These are phyloP conservation scores for Gephyroberyx darwinii DNA, from an alignment of 2,797 vertebrate species.

Conservation along the genomic window DNA sequence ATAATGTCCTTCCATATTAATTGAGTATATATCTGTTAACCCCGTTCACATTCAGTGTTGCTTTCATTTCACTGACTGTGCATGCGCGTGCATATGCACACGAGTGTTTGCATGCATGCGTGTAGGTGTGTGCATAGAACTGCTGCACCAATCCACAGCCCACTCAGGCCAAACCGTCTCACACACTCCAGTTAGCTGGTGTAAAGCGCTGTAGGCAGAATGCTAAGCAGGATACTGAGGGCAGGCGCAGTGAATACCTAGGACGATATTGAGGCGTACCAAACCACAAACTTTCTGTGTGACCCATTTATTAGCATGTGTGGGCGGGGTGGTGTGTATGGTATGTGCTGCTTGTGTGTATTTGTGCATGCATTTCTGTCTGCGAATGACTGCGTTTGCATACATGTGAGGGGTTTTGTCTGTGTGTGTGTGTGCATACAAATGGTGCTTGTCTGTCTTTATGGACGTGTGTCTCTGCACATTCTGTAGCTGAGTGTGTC, in stretches of 20 bases:
- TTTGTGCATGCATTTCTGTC: neutral
- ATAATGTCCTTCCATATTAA: slow-evolving; percentile 22
- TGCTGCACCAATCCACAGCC: slow-evolving; percentile 55
- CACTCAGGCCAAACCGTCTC: slow-evolving; percentile 68
- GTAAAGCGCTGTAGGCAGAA: slow-evolving; percentile 32
- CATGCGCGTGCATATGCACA: neutral
- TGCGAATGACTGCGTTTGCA: too few relatives aligned
- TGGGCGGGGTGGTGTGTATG: neutral
- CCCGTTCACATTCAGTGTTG: slow-evolving; percentile 10
- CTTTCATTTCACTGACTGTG: slow-evolving; percentile 12
- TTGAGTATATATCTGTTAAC: neutral
- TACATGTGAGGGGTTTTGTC: neutral
- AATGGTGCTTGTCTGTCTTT: neutral
- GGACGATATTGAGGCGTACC: slow-evolving; percentile 8
- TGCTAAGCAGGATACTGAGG: slow-evolving; percentile 17
- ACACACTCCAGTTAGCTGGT: slow-evolving; percentile 62
- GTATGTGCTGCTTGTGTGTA: neutral
- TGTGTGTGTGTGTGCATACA: neutral
- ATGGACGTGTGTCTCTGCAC: too few relatives aligned
- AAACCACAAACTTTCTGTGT: neutral
- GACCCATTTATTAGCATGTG: slow-evolving; percentile 3
- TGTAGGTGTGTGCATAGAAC: slow-evolving; percentile 44
- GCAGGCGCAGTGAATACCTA: slow-evolving; percentile 15
- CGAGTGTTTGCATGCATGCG: neutral
- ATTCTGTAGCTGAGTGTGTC: neutral